Evolutionary conservation across 2,113 vertebrate genomes (phyloP).

Genomic region (Neolamprologus toae): DNA sequence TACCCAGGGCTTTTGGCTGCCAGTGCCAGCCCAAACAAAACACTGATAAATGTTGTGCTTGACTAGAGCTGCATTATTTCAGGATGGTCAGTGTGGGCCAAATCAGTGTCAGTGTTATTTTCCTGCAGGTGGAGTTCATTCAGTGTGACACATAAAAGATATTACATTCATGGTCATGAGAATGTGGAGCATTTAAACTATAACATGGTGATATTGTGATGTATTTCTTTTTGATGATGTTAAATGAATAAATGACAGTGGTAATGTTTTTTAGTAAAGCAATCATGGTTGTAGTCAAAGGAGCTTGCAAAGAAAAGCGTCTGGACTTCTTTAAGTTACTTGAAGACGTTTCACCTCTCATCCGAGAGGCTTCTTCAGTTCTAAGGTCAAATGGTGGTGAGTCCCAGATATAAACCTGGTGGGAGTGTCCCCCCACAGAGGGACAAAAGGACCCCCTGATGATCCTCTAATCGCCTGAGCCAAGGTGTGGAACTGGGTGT

Average conservation of each 20-base stretch:
- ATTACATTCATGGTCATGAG: neutral
- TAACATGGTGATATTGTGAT: neutral
- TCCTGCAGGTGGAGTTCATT: neutral
- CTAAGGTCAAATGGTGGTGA: too few relatives aligned
- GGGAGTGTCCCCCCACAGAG: too few relatives aligned
- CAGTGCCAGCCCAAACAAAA: constrained; percentile 4
- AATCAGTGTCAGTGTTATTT: constrained; percentile 7
- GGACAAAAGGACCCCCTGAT: too few relatives aligned
- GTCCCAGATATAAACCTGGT: too few relatives aligned
- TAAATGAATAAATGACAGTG: neutral
- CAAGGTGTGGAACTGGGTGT: too few relatives aligned
- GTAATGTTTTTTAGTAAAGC: neutral
- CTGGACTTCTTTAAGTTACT: too few relatives aligned
- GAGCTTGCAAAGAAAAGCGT: too few relatives aligned
- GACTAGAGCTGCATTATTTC: constrained; percentile 29
- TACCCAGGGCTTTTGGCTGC: constrained; percentile 17
- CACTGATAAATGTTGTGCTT: constrained; percentile 26
- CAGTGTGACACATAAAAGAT: neutral
- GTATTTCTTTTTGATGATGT: neutral
- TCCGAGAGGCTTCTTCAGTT: too few relatives aligned
- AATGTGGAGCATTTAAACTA: neutral
- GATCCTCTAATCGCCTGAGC: too few relatives aligned
- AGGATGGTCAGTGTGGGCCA: constrained; percentile 7
- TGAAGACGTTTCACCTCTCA: too few relatives aligned
- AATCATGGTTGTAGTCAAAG: too few relatives aligned